These are phyloP conservation scores for Charina bottae DNA, from an alignment of 2,113 vertebrate species.

Conservation along the genomic window DNA sequence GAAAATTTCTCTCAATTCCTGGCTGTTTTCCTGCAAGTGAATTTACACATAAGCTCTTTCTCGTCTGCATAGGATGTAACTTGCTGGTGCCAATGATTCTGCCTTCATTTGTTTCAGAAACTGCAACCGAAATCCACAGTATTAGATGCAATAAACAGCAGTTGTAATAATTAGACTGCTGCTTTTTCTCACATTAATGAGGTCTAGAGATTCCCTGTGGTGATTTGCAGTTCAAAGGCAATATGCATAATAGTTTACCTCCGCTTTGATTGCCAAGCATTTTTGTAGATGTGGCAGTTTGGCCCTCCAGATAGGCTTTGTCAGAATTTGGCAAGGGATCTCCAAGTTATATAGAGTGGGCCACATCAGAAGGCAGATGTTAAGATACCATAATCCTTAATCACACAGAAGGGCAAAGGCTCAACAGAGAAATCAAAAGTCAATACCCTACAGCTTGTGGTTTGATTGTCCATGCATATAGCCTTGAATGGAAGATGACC, in stretches of 20 bases:
- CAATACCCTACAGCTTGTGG: background rate
- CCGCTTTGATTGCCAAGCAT: background rate
- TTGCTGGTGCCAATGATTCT: background rate
- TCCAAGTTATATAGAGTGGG: background rate
- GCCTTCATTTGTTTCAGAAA: background rate
- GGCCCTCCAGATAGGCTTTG: background rate
- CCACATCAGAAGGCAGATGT: background rate
- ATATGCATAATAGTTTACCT: background rate
- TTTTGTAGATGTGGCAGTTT: background rate
- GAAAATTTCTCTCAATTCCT: background rate
- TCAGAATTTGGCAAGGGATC: background rate
- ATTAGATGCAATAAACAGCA: background rate
- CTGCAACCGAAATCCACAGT: background rate
- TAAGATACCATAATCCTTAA: background rate
- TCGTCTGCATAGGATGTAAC: background rate
- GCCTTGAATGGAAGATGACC: background rate
- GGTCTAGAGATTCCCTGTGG: background rate
- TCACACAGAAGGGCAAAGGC: background rate
- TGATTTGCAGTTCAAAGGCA: background rate
- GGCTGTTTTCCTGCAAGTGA: background rate
- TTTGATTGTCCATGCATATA: background rate
- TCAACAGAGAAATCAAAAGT: background rate
- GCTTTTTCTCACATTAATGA: background rate
- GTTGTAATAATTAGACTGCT: background rate
- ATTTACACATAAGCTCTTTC: background rate